phyloP scores from a whole-genome alignment of 2,113 vertebrate genomes.

The Hyla sarda region DNA sequence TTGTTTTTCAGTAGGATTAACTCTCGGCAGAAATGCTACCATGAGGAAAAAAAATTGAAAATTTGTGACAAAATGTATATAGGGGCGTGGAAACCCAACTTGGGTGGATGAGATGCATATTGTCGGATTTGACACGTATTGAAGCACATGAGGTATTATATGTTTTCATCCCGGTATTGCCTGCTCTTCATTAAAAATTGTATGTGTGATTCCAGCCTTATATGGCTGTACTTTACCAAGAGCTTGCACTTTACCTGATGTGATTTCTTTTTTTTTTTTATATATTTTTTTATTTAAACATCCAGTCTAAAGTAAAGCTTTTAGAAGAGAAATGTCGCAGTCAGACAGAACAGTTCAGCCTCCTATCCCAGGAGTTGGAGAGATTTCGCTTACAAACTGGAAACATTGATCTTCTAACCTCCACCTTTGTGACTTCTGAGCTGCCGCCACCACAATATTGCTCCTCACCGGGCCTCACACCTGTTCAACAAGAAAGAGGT shows the following conservation, averaged over 20 bases:
- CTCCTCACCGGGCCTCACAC: conserved; percentile 61
- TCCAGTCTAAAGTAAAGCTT: conserved; percentile 89
- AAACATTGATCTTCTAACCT: conserved; percentile 84
- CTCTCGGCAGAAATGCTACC: too few species aligned
- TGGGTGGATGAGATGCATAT: too few species aligned
- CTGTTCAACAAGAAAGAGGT: conserved; percentile 61
- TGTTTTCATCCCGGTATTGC: too few species aligned
- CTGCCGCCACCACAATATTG: conserved; percentile 68
- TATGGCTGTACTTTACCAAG: not conserved
- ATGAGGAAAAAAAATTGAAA: too few species aligned
- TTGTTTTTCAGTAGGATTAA: too few species aligned
- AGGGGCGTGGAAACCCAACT: too few species aligned
- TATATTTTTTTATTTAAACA: conserved; percentile 32
- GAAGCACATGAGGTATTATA: too few species aligned
- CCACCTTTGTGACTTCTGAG: conserved; percentile 71
- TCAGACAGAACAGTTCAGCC: conserved; percentile 92
- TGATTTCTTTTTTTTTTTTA: conserved; percentile 29
- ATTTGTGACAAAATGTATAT: too few species aligned
- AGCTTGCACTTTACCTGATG: not conserved
- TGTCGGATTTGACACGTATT: too few species aligned
- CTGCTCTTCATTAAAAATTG: not conserved
- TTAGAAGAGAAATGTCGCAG: conserved; percentile 94
- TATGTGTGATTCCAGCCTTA: not conserved
- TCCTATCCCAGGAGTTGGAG: conserved; percentile 89
- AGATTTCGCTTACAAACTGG: conserved; percentile 90